Conservation (phyloP, 2,797 vertebrate species). For the Rhyacichthys aspro region DNA sequence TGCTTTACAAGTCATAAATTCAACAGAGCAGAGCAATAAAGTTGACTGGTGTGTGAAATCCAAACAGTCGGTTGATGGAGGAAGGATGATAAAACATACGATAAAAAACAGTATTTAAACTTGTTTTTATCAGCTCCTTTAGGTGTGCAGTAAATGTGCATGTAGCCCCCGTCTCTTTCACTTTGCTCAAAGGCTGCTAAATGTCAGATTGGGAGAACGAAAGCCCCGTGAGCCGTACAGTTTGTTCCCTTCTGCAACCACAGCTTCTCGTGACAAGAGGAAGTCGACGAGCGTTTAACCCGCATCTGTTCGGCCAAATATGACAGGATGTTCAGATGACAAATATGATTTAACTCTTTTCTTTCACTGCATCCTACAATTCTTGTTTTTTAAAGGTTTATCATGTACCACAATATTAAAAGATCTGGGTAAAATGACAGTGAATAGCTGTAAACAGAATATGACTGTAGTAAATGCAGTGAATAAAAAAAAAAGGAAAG, state of each 20-base stretch:
- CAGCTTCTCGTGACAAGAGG: slow-evolving; percentile 33
- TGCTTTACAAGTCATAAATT: slow-evolving; percentile 20
- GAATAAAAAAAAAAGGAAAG: too few relatives aligned
- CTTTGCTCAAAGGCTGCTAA: not conserved
- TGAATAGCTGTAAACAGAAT: too few relatives aligned
- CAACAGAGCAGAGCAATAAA: slow-evolving; percentile 33
- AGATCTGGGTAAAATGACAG: too few relatives aligned
- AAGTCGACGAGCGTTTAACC: too few relatives aligned
- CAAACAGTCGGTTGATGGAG: slow-evolving; percentile 23
- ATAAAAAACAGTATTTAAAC: slow-evolving; percentile 27
- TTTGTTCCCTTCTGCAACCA: slow-evolving; percentile 50
- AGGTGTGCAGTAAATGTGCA: slow-evolving; percentile 1
- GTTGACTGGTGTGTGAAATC: slow-evolving; percentile 45
- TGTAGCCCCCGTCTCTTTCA: slow-evolving; percentile 12
- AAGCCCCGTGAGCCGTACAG: slow-evolving; percentile 41
- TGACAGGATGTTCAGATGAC: too few relatives aligned
- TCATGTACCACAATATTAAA: too few relatives aligned
- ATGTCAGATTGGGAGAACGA: slow-evolving; percentile 15
- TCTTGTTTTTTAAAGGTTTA: too few relatives aligned
- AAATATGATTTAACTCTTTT: too few relatives aligned
- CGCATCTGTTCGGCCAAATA: not conserved
- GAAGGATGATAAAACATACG: slow-evolving; percentile 24
- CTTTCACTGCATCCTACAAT: too few relatives aligned
- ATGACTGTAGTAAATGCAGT: too few relatives aligned
- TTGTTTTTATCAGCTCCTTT: slow-evolving; percentile 24